Evolutionary conservation across 1,140 invertebrate species (phyloP), one percentile per base, ranked within the genome.

Genomic region (Periplaneta americana): DNA sequence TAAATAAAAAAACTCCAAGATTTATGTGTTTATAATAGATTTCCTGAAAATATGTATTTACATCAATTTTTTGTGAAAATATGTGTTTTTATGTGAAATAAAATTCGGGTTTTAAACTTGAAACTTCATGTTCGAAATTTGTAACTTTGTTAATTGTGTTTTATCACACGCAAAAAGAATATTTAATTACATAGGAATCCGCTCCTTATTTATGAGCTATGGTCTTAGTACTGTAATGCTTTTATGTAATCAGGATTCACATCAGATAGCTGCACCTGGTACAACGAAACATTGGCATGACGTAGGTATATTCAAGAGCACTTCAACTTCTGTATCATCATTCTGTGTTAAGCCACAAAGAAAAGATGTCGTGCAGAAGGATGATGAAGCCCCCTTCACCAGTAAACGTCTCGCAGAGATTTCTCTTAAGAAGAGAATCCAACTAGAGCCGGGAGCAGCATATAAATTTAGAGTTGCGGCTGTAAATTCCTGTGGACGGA

Each of bases 401-500:
- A n/a, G n/a, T n/a, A 92, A 92, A 84, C 91, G 89, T 86, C 84
- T 93, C 80, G 92, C 91, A 1, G 78, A 79, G 28, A 28, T 39
- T 13, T 37, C 17, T 35, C 79, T n/a, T n/a, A 31, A 87, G 84
- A 92, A 93, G 74, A 94, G 94, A 83, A 91, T 96, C 75, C 92
- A 93, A 75, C 88, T 99, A 48, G 96, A 97, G 86, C 96, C 97
- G n/a, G 98, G 98, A 74, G 98, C 97, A 1, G 97, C 97, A 1
- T 99, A 99, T 88, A 99, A 98, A 87, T 99, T 99, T 87, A 91
- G 98, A 81, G 96, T 99, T n/a, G 95, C 97, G 39, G 98, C 96
- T n/a, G 94, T 99, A 18, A 99, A 99, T 88, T 94, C 96, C 0
- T 98, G 97, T 88, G 98, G 98, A 0, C 90, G 94, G 84, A 97